Evolutionary conservation across 2,888 invertebrate species (phyloP).

Genomic region (Clanis bilineata): DNA sequence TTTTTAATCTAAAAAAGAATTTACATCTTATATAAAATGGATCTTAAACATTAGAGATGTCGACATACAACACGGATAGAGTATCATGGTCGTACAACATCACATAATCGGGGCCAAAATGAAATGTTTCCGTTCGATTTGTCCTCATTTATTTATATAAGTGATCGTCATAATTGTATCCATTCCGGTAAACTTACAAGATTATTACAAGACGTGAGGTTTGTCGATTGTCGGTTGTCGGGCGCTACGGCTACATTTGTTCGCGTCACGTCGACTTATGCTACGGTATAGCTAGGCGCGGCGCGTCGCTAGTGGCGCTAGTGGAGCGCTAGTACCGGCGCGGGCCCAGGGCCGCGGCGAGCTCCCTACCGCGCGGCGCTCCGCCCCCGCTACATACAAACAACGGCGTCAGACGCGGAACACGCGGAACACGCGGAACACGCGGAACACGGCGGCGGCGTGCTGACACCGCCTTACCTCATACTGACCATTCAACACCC

Average conservation of each 20-base stretch:
- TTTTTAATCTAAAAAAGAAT: slow-evolving; percentile 61
- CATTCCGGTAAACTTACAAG: slow-evolving; percentile 39
- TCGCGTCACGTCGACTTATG: slow-evolving; percentile 31
- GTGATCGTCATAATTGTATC: slow-evolving; percentile 53
- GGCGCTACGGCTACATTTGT: slow-evolving; percentile 31
- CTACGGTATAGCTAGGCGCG: slow-evolving; percentile 11
- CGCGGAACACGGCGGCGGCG: not conserved
- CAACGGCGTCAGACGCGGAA: slow-evolving; percentile 36
- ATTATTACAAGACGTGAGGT: slow-evolving; percentile 24
- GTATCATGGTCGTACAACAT: slow-evolving; percentile 15
- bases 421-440: not conserved
- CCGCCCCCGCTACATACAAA: slow-evolving; percentile 60
- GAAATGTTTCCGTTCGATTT: slow-evolving; percentile 52
- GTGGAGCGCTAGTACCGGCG: slow-evolving; percentile 21
- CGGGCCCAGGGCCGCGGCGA: slow-evolving; percentile 59
- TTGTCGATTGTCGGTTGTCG: slow-evolving; percentile 19
- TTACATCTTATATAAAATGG: slow-evolving; percentile 53
- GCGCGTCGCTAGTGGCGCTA: slow-evolving; percentile 13
- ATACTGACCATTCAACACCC: slow-evolving; percentile 41
- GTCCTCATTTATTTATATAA: slow-evolving; percentile 56
- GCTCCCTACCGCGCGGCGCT: slow-evolving; percentile 57
- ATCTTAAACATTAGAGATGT: slow-evolving; percentile 25
- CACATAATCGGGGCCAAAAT: slow-evolving; percentile 47
- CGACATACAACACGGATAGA: slow-evolving; percentile 3
- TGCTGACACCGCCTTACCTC: slow-evolving; percentile 42